Evolutionary conservation across 2,888 invertebrate genomes (phyloP).

Genomic region (Parnassius apollo): DNA sequence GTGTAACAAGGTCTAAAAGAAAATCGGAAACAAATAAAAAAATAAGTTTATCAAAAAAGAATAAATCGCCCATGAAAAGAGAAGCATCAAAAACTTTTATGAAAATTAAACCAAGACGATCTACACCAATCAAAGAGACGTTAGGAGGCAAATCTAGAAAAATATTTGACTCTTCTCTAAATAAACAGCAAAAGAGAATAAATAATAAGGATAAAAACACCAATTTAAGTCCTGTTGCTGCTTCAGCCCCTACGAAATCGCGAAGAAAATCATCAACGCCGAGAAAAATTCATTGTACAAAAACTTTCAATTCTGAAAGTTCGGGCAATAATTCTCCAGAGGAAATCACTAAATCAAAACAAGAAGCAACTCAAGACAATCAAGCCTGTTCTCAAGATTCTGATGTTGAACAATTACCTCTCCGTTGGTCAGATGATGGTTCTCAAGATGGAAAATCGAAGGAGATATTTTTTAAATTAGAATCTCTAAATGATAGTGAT

Average conservation of each 20-base stretch:
- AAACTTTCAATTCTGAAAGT: slow-evolving; percentile 58
- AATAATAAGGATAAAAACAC: slow-evolving; percentile 47
- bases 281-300: slow-evolving; percentile 66
- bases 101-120: slow-evolving; percentile 64
- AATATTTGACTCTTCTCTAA: slow-evolving; percentile 37
- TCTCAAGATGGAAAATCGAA: slow-evolving; percentile 57
- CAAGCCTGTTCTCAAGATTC: slow-evolving; percentile 47
- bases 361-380: slow-evolving; percentile 32
- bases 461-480: slow-evolving; percentile 30
- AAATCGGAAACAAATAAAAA: slow-evolving; percentile 37
- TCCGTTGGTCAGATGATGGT: slow-evolving; percentile 69
- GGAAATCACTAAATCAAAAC: slow-evolving; percentile 40
- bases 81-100: slow-evolving; percentile 56
- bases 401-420: slow-evolving; percentile 56
- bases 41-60: slow-evolving; percentile 40
- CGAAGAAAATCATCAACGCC: slow-evolving; percentile 76
- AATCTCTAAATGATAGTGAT: slow-evolving; percentile 48
- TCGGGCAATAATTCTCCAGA: slow-evolving; percentile 53
- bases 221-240: slow-evolving; percentile 33
- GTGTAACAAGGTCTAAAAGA: slow-evolving; percentile 37
- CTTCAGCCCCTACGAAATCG: slow-evolving; percentile 59
- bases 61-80: slow-evolving; percentile 55
- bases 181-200: slow-evolving; percentile 26
- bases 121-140: slow-evolving; percentile 55
- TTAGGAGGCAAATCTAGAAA: slow-evolving; percentile 42